Base-by-base conservation (phyloP, 2,888 invertebrate species). In the Drosophila limbata region DNA sequence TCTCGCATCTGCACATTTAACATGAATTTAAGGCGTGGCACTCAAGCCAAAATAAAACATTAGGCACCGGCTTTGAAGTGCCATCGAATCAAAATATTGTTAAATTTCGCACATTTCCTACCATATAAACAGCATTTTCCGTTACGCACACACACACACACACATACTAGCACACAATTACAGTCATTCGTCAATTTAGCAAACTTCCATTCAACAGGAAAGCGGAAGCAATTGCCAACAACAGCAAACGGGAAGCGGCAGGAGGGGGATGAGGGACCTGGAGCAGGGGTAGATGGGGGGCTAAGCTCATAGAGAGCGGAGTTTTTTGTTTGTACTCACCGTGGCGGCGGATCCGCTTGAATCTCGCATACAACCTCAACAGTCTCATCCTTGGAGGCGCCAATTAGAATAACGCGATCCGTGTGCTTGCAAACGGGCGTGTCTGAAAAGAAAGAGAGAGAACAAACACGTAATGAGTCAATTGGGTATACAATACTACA, bases 281-380 rank as follows among this genome's bases (percentile, higher is more conserved):
- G 13, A 13, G 48, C 15, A 47, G n/a, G 4, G 45, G 47, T 5
- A 5, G 11, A n/a, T n/a, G 51, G 1, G 25, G 6, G 25, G 25
- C 1, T 28, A 1, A 8, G 8, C 25, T 28, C 25, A 28, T 8
- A 0, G 6, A 28, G 25, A 28, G 25, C 6, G 25, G 25, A 28
- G 25, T 28, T 39, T 35, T 47, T 45, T 68, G 50, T 73, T 64
- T 64, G 40, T 61, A 76, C 84, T 85, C 84, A 92, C 92, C 92
- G 91, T 62, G 97, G 97, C 55, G 97, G 97, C 28, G 98, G 98
- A 94, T 98, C 97, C 11, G 98, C 96, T 93, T 98, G 97, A 89
- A 98, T 96, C 93, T 96, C 96, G 93, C 98, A 98, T 69, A 95
- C 94, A 86, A 98, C 96, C 92, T 97, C 96, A 81, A 97, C 95